Evolutionary conservation across 2,797 vertebrate genomes (phyloP).

Genomic region (Coilia nasus): DNA sequence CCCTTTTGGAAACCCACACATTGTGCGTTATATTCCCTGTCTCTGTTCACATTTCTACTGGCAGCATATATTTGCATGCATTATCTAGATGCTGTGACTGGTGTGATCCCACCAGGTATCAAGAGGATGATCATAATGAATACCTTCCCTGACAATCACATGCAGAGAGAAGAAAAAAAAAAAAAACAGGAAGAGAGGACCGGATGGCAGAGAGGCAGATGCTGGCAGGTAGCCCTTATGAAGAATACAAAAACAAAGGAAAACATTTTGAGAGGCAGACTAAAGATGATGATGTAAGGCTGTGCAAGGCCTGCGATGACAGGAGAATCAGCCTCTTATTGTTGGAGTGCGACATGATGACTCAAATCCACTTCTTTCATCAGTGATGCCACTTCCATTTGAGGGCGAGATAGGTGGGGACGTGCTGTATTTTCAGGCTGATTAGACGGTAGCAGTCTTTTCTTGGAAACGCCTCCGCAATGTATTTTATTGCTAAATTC

Average conservation of each 20-base stretch:
- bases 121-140: slow-evolving; percentile 8
- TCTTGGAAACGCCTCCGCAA: not conserved
- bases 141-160: slow-evolving; percentile 6
- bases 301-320: slow-evolving; percentile 43
- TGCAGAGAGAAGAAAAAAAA: not conserved
- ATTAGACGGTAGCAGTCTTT: not conserved
- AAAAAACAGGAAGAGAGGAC: not conserved
- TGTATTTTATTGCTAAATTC: not conserved
- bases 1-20: not conserved
- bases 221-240: slow-evolving; percentile 23
- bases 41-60: not conserved
- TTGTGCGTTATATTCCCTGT: not conserved
- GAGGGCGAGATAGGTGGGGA: not conserved
- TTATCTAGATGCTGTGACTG: not conserved
- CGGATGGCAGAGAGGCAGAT: not conserved
- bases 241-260: slow-evolving; percentile 48
- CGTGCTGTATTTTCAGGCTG: not conserved
- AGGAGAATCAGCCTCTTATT: slow-evolving; percentile 32
- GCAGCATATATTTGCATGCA: slow-evolving; percentile 15
- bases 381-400: not conserved
- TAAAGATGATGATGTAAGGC: slow-evolving; percentile 54
- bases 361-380: slow-evolving; percentile 9
- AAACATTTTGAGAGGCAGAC: slow-evolving; percentile 39
- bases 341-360: not conserved
- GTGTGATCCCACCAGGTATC: not conserved